A percentile compares a stretch with the other conserved stretches of the same genome.
Evolutionary conservation across 2,113 vertebrate genomes (phyloP).

Genomic region (Hippocampus mohnikei): DNA sequence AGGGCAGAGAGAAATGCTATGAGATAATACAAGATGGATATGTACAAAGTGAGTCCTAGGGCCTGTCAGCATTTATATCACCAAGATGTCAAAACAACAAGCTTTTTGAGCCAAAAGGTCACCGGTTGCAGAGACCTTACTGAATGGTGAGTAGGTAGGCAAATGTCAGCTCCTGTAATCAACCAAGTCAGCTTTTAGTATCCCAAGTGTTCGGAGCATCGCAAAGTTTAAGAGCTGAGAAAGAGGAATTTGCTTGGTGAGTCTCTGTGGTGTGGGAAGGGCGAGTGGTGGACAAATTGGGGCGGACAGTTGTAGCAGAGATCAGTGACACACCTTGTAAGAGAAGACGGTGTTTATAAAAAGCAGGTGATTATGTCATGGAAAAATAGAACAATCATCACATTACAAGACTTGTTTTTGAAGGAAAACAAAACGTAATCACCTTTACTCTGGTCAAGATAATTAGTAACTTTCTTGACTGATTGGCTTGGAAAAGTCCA

Average conservation of each 20-base stretch:
- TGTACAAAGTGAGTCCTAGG: slow-evolving; percentile 31
- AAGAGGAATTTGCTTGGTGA: slow-evolving; percentile 18
- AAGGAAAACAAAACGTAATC: too few species aligned
- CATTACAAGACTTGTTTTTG: too few species aligned
- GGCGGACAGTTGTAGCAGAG: slow-evolving; percentile 7
- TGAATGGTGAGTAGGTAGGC: slow-evolving; percentile 24
- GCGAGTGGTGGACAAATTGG: slow-evolving; percentile 15
- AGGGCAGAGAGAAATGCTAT: slow-evolving; percentile 28
- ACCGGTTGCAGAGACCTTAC: slow-evolving; percentile 30
- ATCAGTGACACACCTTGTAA: slow-evolving; percentile 21
- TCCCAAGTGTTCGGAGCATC: slow-evolving; percentile 7
- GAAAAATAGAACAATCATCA: too few species aligned
- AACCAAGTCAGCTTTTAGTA: slow-evolving; percentile 4
- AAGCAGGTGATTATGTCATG: neutral
- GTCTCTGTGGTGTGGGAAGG: slow-evolving; percentile 20
- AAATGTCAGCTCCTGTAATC: slow-evolving; percentile 29
- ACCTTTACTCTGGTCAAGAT: too few species aligned
- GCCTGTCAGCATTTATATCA: slow-evolving; percentile 52
- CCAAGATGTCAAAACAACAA: slow-evolving; percentile 53
- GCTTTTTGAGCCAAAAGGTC: slow-evolving; percentile 40
- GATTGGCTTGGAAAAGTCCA: too few species aligned
- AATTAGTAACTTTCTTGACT: slow-evolving; percentile 14
- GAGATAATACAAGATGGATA: slow-evolving; percentile 42
- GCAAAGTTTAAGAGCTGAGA: neutral
- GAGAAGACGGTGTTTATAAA: slow-evolving; percentile 21